phyloP scores from a whole-genome alignment of 2,113 vertebrate species.

The Corythoichthys haematopterus region DNA sequence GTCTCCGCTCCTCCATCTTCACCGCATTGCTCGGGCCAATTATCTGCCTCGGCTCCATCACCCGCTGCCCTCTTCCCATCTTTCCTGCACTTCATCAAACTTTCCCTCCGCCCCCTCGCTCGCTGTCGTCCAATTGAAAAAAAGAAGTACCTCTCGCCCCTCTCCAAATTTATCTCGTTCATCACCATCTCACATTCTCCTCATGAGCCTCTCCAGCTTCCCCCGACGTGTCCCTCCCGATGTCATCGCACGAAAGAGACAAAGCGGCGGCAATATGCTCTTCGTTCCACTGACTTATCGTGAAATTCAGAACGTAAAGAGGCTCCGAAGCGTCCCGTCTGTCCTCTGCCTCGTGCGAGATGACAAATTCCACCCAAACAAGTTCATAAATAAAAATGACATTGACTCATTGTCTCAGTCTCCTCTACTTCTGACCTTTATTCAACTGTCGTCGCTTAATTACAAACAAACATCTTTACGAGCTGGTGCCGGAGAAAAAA shows the following conservation, averaged over 20 bases:
- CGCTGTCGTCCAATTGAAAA: background rate
- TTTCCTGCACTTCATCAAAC: conserved; percentile 23
- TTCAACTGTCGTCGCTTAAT: conserved; percentile 7
- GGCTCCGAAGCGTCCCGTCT: background rate
- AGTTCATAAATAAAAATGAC: conserved; percentile 1
- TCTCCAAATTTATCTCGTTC: background rate
- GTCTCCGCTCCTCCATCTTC: conserved; percentile 11
- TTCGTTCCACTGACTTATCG: background rate
- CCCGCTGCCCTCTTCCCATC: conserved; percentile 19
- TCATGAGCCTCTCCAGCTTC: background rate
- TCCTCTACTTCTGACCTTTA: conserved; percentile 11
- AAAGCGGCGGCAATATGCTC: background rate
- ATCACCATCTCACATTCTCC: conserved; percentile 2
- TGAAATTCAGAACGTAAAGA: background rate
- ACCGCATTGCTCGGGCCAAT: conserved; percentile 18
- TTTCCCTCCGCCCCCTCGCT: background rate
- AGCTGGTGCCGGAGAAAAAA: background rate
- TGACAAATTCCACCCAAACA: background rate
- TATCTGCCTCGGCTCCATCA: conserved; percentile 31
- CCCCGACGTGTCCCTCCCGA: background rate
- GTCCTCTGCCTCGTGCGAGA: background rate
- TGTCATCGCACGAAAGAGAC: background rate
- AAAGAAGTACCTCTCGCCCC: background rate
- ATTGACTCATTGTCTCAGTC: background rate
- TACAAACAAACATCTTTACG: conserved; percentile 11